These are phyloP conservation scores for Osmerus eperlanus DNA, from an alignment of 2,113 vertebrate species.

Conservation along the genomic window DNA sequence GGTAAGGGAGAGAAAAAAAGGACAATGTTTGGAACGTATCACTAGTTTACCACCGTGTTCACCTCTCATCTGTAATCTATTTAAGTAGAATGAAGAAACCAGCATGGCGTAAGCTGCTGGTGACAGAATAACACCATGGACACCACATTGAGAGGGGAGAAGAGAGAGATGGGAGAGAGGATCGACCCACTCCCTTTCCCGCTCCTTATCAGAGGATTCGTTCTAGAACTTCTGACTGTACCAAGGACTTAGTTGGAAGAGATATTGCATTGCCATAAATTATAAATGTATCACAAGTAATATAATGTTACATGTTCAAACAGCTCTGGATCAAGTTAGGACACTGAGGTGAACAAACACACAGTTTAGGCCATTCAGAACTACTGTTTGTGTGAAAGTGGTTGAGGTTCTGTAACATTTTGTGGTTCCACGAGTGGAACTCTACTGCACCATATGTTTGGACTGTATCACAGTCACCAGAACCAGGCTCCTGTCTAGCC, in stretches of 20 bases:
- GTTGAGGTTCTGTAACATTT: too few relatives aligned
- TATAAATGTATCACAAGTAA: constrained; percentile 41
- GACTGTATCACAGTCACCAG: too few relatives aligned
- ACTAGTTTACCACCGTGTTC: constrained; percentile 23
- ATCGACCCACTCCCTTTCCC: neutral
- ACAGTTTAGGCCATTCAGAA: too few relatives aligned
- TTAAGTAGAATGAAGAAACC: neutral
- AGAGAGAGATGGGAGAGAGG: neutral
- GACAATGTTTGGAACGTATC: constrained; percentile 26
- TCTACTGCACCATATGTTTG: too few relatives aligned
- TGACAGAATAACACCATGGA: neutral
- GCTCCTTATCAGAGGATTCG: constrained; percentile 16
- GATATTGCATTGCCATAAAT: constrained; percentile 32
- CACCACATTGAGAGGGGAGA: neutral
- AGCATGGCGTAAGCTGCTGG: neutral
- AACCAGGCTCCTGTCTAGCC: too few relatives aligned
- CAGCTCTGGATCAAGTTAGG: too few relatives aligned
- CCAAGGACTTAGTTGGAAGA: constrained; percentile 38
- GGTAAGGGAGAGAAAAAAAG: constrained; percentile 28
- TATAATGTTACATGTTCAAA: constrained; percentile 6
- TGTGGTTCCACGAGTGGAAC: too few relatives aligned
- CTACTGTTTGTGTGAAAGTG: too few relatives aligned
- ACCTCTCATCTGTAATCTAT: neutral
- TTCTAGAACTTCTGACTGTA: constrained; percentile 37
- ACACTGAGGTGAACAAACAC: too few relatives aligned